These are phyloP conservation scores for Montipora cactus DNA, from an alignment of 64 coral and sea anemone genomes.

Conservation along the genomic window DNA sequence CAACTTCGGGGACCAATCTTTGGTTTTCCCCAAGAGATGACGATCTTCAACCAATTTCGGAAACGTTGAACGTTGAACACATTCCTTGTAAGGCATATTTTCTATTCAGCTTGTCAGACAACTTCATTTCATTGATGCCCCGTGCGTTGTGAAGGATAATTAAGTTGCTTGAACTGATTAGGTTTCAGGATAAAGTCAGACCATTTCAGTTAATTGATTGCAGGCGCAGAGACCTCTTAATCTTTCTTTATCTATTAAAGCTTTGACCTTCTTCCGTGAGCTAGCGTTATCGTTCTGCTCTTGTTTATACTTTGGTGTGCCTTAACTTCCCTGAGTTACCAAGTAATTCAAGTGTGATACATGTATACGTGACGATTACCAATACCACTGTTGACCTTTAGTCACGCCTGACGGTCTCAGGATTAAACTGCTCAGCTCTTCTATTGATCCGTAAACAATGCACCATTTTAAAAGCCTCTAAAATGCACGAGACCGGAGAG, in stretches of 20 bases:
- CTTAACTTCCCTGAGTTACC: constrained; percentile 10
- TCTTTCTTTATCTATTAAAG: neutral
- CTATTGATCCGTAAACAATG: constrained; percentile 3
- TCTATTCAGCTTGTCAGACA: neutral
- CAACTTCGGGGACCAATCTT: constrained; percentile 57
- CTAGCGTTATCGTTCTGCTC: neutral
- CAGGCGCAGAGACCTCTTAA: neutral
- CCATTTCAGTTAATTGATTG: neutral
- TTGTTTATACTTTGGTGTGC: constrained; percentile 5
- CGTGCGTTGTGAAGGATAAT: neutral
- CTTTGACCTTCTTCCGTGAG: neutral
- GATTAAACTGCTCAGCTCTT: constrained; percentile 14
- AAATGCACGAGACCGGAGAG: too few relatives aligned
- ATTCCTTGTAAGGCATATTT: constrained; percentile 33
- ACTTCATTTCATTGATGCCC: neutral
- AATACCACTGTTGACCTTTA: constrained; percentile 12
- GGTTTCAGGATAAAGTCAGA: neutral
- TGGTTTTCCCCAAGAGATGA: neutral
- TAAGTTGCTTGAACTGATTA: neutral
- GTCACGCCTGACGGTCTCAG: constrained; percentile 17
- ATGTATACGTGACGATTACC: neutral
- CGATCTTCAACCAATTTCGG: constrained; percentile 29
- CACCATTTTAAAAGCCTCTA: neutral
- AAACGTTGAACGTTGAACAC: constrained; percentile 24
- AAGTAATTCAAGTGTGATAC: constrained; percentile 30